Evolutionary conservation across 2,888 invertebrate species (phyloP), one percentile per base, ranked within the genome.

Genomic region (Nomada ruficornis): DNA sequence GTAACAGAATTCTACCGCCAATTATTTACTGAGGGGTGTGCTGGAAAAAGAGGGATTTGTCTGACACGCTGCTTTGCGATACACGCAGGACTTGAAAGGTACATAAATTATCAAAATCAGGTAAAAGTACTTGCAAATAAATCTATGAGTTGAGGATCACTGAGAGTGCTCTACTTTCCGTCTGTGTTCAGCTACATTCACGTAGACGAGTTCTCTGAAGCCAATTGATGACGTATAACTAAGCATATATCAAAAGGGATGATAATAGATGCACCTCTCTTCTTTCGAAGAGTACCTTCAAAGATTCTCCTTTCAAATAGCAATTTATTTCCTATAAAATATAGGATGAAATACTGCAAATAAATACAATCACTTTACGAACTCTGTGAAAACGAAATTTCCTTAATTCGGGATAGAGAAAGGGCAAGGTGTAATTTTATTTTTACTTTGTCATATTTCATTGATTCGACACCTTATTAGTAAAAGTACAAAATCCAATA

Each of bases 121-220:
- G 20, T n/a, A 47, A 70, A 83, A 78, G 73, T 67, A 57, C 83
- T 77, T 72, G 76, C 77, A 5, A 11, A 11, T 11, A 60, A 57
- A 54, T 10, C 47, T 15, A 15, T 10, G 18, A 55, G 81, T 88
- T 88, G 89, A 89, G 88, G 20, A 77, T 81, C 85, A 81, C 89
- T 89, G 90, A 67, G 65, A 89, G 64, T 86, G 88, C 87, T 89
- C 89, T 71, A 89, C 80, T 89, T 89, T 89, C 83, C 57, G 65
- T 88, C 85, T 88, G 80, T 73, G 55, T 89, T 80, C 63, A 82
- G 65, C 78, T 67, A 77, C 82, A 78, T 88, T 82, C 81, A 65
- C 72, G 68, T 71, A 71, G 80, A 81, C 81, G 59, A 44, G 50
- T 77, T 82, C 60, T 70, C 78, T 77, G 36, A 36, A 62, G 63